Conservation (phyloP, 2,113 vertebrate genomes). For the Malurus cyaneus region DNA sequence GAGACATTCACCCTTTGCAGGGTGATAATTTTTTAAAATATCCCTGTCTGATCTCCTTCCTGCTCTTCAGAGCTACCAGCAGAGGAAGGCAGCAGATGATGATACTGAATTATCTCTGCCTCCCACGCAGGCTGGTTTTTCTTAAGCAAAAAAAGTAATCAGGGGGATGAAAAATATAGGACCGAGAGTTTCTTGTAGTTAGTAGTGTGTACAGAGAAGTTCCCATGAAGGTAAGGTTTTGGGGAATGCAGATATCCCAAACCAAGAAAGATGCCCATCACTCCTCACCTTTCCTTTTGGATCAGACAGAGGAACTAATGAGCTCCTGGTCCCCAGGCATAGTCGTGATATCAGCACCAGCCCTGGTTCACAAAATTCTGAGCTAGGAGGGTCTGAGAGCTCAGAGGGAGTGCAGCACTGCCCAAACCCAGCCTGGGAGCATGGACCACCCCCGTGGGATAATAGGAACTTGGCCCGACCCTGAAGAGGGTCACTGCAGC, state of each 20-base stretch:
- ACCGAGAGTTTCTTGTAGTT: not conserved
- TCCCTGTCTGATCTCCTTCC: not conserved
- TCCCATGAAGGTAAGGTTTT: rapidly evolving
- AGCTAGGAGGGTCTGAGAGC: not conserved
- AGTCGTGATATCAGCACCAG: rapidly evolving
- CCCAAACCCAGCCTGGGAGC: not conserved
- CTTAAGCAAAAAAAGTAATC: not conserved
- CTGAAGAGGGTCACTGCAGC: not conserved
- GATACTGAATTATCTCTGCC: constrained; percentile 8
- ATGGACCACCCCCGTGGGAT: rapidly evolving
- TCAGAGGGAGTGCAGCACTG: not conserved
- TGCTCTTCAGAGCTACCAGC: not conserved
- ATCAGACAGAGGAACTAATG: not conserved
- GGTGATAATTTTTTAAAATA: not conserved
- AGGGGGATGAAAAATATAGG: not conserved
- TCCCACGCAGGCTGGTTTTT: not conserved
- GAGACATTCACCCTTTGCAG: not conserved
- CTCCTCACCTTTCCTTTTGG: not conserved
- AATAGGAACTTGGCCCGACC: not conserved
- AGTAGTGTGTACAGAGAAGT: not conserved
- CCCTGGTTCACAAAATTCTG: not conserved
- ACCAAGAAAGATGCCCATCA: not conserved
- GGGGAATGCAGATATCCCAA: not conserved
- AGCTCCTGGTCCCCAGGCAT: not conserved
- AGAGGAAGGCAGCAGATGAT: not conserved